phyloP scores from a whole-genome alignment of 2,113 vertebrate genomes.

The Miniopterus natalensis region DNA sequence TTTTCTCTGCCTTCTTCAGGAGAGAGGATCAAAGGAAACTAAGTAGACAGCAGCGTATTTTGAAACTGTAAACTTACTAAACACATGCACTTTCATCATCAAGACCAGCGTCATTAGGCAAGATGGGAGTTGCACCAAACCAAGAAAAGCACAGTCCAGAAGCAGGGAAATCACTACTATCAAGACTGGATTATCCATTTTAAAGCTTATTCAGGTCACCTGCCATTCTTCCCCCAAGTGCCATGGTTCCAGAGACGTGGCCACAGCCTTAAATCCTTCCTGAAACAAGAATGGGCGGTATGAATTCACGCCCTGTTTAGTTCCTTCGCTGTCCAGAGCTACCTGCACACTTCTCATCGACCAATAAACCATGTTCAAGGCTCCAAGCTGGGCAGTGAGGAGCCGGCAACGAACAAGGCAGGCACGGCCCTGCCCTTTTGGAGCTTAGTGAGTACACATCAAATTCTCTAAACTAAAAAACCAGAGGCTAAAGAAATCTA shows the following conservation, averaged over 20 bases:
- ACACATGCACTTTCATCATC: not conserved
- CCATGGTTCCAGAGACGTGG: not conserved
- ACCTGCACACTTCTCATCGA: not conserved
- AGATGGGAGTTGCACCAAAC: not conserved
- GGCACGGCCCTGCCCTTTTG: accelerated
- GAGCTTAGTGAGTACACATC: not conserved
- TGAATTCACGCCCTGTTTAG: not conserved
- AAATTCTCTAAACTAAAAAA: not conserved
- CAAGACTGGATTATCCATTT: not conserved
- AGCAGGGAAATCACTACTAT: not conserved
- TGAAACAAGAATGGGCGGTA: not conserved
- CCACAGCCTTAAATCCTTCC: not conserved
- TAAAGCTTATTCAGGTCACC: not conserved
- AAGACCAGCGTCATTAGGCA: not conserved
- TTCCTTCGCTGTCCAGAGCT: not conserved
- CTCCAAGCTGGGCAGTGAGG: not conserved
- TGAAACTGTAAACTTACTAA: constrained; percentile 1
- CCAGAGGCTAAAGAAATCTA: not conserved
- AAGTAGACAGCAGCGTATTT: not conserved
- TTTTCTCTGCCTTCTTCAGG: not conserved
- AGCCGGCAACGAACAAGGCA: not conserved
- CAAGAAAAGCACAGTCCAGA: not conserved
- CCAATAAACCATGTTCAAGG: not conserved
- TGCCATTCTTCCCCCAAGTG: not conserved
- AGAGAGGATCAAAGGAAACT: not conserved